Evolutionary conservation across 2,888 invertebrate genomes (phyloP).

Genomic region (Heterodera filipjevi): DNA sequence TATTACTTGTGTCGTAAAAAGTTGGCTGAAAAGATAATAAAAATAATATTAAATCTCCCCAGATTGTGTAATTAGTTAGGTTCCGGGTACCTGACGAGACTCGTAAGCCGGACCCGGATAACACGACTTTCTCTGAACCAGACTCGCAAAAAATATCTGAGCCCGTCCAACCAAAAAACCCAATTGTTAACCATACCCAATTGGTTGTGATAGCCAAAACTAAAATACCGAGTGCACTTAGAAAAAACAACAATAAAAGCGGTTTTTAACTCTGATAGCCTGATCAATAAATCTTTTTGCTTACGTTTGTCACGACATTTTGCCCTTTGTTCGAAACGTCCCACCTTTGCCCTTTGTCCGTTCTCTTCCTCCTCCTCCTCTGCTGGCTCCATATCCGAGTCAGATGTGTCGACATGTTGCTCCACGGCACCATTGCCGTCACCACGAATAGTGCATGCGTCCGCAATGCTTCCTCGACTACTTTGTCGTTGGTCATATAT

Average conservation of each 20-base stretch:
- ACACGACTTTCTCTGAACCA: too few species aligned
- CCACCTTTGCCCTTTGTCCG: conserved; percentile 40
- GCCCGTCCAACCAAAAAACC: too few species aligned
- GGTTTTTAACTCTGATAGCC: not conserved
- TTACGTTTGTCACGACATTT: too few species aligned
- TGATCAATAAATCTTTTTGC: not conserved
- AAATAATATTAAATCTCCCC: too few species aligned
- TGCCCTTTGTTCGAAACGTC: not conserved
- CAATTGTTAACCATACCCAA: too few species aligned
- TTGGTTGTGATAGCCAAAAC: too few species aligned
- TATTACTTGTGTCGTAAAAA: conserved; percentile 47
- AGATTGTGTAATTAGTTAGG: too few species aligned
- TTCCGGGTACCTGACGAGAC: too few species aligned
- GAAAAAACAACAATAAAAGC: too few species aligned
- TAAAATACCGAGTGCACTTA: too few species aligned
- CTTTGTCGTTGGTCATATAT: not conserved
- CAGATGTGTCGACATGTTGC: conserved; percentile 29
- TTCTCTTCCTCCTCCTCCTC: conserved; percentile 30
- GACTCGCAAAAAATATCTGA: too few species aligned
- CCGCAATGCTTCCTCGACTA: not conserved
- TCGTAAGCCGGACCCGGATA: too few species aligned
- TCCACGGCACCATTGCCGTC: not conserved
- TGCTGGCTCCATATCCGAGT: conserved; percentile 39
- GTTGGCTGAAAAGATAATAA: conserved; percentile 52
- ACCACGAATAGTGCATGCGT: not conserved